Evolutionary conservation across 2,113 vertebrate species (phyloP), one percentile per base, ranked within the genome.

Genomic region (Tympanuchus pallidicinctus): DNA sequence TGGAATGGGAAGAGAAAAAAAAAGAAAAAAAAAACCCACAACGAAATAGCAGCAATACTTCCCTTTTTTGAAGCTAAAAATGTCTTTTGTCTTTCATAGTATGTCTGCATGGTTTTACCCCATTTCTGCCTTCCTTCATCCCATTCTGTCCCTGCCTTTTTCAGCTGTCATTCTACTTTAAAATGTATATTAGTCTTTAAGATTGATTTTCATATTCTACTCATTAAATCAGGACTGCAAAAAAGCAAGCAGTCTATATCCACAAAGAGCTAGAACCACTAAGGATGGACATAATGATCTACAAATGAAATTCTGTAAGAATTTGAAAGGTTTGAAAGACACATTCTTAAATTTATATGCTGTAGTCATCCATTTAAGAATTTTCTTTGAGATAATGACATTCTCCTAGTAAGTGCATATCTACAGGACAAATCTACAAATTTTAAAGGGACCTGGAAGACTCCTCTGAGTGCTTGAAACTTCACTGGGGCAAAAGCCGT

Each of bases 261-360:
- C 14, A 76, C 43, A 69, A 47, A 13, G 24, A 87, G 8, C 15
- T 61, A 77, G 16, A 17, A 52, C 18, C 45, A 70, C 13, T 24
- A 70, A 24, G 8, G 8, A 18, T 1, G 0, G 34, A 5, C 0
- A 0, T 40, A 89, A 21, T 6, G 25, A 66, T 13, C 48, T 50
- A 36, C 42, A 67, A 59, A 69, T 42, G 4, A 82, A 78, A 34
- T 52, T 52, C 40, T 79, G 8, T 28, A 59, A 73, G 88, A 71
- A 79, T 38, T 38, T 38, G 10, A 38, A 38, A 38, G 38, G 38
- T 38, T 74, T 85, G 61, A 88, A 86, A 32, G 20, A 78, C 5
- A 20, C 8, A 12, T 20, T 64, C 8, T 74, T 85, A 42, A 34
- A 64, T 27, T 45, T 48, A 74, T 28, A 61, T 1, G 3, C 25